A percentile compares a stretch with the other conserved stretches of the same genome.
phyloP scores from a whole-genome alignment of 2,113 vertebrate genomes.

The Gulo gulo region DNA sequence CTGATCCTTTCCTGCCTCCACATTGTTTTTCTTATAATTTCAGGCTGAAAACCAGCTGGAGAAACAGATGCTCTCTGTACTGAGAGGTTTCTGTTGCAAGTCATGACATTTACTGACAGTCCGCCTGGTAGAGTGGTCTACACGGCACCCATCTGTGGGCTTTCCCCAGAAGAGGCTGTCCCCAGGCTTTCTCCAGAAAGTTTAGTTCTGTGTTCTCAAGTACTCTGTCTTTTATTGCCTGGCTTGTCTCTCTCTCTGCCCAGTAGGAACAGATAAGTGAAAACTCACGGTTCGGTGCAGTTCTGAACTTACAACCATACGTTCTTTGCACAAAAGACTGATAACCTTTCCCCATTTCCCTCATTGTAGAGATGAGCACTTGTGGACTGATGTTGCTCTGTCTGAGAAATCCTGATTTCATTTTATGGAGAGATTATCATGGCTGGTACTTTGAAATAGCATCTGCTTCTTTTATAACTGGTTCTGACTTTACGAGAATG shows the following conservation, averaged over 20 bases:
- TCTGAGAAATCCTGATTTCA: constrained; percentile 9
- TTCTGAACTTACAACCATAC: neutral
- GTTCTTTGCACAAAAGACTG: neutral
- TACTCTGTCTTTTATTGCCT: neutral
- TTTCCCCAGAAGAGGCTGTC: neutral
- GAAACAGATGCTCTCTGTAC: neutral
- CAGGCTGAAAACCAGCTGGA: neutral
- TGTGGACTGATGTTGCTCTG: neutral
- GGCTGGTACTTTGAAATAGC: neutral
- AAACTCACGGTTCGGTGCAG: neutral
- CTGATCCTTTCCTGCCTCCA: neutral
- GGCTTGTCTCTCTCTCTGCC: neutral
- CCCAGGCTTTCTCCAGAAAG: neutral
- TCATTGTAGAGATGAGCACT: constrained; percentile 18
- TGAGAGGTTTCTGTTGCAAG: neutral
- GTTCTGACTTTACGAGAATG: neutral
- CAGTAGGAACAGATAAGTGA: neutral
- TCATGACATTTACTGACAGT: neutral
- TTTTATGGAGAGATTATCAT: neutral
- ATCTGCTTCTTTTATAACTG: neutral
- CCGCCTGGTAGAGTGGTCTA: neutral
- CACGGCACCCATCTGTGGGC: neutral
- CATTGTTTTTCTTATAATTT: constrained; percentile 27
- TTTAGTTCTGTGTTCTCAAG: neutral
- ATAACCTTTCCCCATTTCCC: constrained; percentile 8